A percentile compares a stretch with the other conserved stretches of the same genome.
Evolutionary conservation across 1,140 invertebrate genomes (phyloP).

Genomic region (Teleopsis dalmanni): DNA sequence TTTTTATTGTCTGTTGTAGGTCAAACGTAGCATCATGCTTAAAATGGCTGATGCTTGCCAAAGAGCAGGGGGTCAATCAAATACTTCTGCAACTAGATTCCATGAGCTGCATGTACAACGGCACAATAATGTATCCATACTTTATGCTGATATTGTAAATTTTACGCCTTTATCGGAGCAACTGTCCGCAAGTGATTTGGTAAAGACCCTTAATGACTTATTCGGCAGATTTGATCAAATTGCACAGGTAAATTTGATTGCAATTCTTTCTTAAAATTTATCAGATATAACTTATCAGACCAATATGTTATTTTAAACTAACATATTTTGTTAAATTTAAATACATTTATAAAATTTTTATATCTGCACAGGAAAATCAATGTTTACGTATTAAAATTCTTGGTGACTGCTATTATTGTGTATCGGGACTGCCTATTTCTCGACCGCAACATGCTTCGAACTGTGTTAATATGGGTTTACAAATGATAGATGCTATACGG

Average conservation of each 20-base stretch:
- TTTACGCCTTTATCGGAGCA: slow-evolving; percentile 92
- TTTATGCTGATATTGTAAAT: slow-evolving; percentile 97
- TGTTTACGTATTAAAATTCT: slow-evolving; percentile 93
- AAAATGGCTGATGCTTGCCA: slow-evolving; percentile 86
- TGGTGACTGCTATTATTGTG: slow-evolving; percentile 95
- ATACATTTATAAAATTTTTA: too few species aligned
- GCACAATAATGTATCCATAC: slow-evolving; percentile 95
- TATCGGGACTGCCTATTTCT: slow-evolving; percentile 85
- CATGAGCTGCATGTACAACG: slow-evolving; percentile 96
- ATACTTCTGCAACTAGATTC: slow-evolving; percentile 79
- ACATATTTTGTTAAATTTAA: background rate
- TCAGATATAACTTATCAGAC: too few species aligned
- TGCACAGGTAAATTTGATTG: slow-evolving; percentile 63
- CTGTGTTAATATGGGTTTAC: slow-evolving; percentile 92
- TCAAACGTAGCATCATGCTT: slow-evolving; percentile 85
- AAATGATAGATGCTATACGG: slow-evolving; percentile 95
- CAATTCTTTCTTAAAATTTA: background rate
- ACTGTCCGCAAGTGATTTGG: slow-evolving; percentile 87
- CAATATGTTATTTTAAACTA: background rate
- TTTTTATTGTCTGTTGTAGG: too few species aligned
- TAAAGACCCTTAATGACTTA: slow-evolving; percentile 90
- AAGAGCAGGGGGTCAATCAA: slow-evolving; percentile 56
- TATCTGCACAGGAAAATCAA: slow-evolving; percentile 73
- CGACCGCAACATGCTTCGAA: slow-evolving; percentile 89
- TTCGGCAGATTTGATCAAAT: slow-evolving; percentile 96